Conservation (phyloP, 2,888 invertebrate genomes). For the Eumacrocentrus americanus region DNA sequence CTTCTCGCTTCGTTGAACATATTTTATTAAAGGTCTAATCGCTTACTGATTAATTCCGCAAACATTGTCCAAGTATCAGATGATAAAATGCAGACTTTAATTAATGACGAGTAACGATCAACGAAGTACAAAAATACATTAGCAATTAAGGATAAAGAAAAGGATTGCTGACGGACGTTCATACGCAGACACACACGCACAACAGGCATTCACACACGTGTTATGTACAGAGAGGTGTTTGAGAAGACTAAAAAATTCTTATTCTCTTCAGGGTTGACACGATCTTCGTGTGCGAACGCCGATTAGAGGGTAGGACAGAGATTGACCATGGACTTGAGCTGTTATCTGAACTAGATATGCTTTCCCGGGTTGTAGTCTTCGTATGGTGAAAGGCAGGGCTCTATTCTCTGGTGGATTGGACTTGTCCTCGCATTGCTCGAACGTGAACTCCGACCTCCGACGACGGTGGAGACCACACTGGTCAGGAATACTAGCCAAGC, state of each 20-base stretch:
- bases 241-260: background rate
- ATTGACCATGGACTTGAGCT: slow-evolving; percentile 50
- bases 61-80: background rate
- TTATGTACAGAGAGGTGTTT: slow-evolving; percentile 35
- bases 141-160: slow-evolving; percentile 9
- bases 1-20: slow-evolving; percentile 13
- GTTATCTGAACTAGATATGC: slow-evolving; percentile 52
- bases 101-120: slow-evolving; percentile 9
- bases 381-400: slow-evolving; percentile 49
- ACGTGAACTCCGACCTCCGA: slow-evolving; percentile 49
- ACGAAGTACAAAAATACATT: slow-evolving; percentile 26
- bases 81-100: slow-evolving; percentile 8
- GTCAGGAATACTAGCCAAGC: slow-evolving; percentile 47
- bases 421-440: slow-evolving; percentile 51
- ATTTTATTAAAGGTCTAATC: background rate
- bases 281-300: slow-evolving; percentile 50
- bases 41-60: too few species aligned
- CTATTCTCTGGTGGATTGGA: slow-evolving; percentile 44
- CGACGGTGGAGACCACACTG: slow-evolving; percentile 53
- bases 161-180: background rate
- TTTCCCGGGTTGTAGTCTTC: slow-evolving; percentile 50
- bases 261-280: slow-evolving; percentile 39
- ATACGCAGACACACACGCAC: slow-evolving; percentile 19
- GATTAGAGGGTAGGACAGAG: slow-evolving; percentile 51
- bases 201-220: slow-evolving; percentile 28